phyloP scores from a whole-genome alignment of 2,113 vertebrate species.

The Ciconia maguari region DNA sequence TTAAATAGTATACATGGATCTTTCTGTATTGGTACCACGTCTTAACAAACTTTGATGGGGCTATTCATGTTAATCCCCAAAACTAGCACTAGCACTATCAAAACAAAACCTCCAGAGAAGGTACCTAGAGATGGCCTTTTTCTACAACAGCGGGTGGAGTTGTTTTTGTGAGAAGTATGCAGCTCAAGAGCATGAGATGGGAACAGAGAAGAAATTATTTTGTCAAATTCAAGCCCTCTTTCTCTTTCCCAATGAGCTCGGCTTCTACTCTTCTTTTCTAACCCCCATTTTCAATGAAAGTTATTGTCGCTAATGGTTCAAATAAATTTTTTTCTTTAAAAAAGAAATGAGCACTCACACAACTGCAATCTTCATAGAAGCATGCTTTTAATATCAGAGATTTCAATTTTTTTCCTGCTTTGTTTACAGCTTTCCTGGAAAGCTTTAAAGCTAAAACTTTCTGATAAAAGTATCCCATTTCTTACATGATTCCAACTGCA shows the following conservation, averaged over 20 bases:
- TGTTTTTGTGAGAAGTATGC: not conserved
- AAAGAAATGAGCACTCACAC: not conserved
- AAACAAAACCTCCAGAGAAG: slow-evolving; percentile 20
- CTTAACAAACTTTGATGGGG: not conserved
- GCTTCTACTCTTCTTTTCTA: not conserved
- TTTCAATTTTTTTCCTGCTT: not conserved
- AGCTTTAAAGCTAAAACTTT: not conserved
- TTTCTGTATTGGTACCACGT: not conserved
- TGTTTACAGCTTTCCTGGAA: not conserved
- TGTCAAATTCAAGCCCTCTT: not conserved
- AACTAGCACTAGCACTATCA: not conserved
- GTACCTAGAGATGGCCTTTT: not conserved
- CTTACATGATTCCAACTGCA: not conserved
- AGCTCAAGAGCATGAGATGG: not conserved
- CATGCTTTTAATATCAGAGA: not conserved
- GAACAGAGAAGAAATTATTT: not conserved
- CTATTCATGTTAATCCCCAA: not conserved
- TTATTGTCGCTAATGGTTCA: not conserved
- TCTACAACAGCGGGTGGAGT: not conserved
- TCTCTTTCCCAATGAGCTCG: not conserved
- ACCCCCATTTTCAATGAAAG: not conserved
- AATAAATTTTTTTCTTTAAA: not conserved
- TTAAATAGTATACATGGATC: not conserved
- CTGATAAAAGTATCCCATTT: not conserved
- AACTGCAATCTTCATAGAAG: not conserved